A percentile compares a stretch with the other conserved stretches of the same genome.
Evolutionary conservation across 2,113 vertebrate genomes (phyloP).

Genomic region (Vireo altiloquus): DNA sequence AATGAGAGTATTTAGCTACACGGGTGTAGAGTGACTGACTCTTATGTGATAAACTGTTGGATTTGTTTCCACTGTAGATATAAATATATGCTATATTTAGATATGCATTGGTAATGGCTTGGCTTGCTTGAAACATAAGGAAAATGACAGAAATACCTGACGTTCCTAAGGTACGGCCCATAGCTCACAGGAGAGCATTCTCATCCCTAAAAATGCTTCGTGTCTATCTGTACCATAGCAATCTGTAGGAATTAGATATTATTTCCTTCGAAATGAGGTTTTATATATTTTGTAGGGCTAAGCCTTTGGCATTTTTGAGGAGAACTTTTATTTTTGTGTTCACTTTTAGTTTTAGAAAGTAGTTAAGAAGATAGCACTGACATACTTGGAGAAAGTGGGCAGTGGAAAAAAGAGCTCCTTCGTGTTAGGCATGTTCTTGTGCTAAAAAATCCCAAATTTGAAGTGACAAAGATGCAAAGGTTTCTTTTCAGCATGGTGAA

Average conservation of each 20-base stretch:
- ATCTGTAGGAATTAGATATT: background rate
- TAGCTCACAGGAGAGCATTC: background rate
- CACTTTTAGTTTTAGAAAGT: background rate
- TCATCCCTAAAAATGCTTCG: background rate
- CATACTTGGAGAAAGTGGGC: background rate
- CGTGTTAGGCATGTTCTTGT: background rate
- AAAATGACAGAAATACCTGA: background rate
- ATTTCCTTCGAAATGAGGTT: background rate
- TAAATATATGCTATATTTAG: background rate
- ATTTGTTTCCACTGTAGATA: background rate
- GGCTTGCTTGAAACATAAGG: background rate
- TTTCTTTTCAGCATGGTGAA: background rate
- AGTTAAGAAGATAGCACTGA: background rate
- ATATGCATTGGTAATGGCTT: background rate
- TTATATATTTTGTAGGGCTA: background rate
- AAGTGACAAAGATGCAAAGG: background rate
- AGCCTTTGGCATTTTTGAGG: background rate
- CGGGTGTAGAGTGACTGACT: background rate
- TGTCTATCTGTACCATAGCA: background rate
- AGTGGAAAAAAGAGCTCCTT: background rate
- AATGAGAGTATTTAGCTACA: background rate
- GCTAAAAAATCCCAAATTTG: background rate
- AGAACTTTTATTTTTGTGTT: background rate
- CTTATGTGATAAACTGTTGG: background rate
- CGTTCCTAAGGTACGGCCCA: background rate